Evolutionary conservation across 2,113 vertebrate genomes (phyloP).

Genomic region (Hippopotamus amphibius): DNA sequence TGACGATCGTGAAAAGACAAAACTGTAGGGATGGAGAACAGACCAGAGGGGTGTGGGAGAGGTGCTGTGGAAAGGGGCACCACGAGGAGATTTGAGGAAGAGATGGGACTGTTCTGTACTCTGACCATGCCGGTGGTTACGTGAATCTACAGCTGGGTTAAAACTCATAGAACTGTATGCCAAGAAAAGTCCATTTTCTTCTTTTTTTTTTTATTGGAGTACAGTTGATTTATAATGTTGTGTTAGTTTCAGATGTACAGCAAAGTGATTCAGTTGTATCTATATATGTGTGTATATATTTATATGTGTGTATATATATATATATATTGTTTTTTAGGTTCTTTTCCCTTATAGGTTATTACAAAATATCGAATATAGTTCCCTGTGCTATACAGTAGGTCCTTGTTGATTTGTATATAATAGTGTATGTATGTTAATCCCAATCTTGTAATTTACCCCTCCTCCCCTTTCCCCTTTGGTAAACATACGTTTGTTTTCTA

Average conservation of each 20-base stretch:
- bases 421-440: too few species aligned
- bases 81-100: not conserved
- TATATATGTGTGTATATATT: too few species aligned
- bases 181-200: accelerated
- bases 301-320: too few species aligned
- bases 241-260: not conserved
- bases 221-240: not conserved
- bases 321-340: too few species aligned
- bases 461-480: too few species aligned
- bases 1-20: not conserved
- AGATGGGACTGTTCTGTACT: not conserved
- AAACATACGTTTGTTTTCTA: too few species aligned
- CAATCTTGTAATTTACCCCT: too few species aligned
- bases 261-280: not conserved
- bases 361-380: too few species aligned
- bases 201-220: not conserved
- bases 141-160: not conserved
- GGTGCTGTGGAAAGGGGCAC: not conserved
- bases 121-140: not conserved
- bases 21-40: not conserved
- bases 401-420: too few species aligned
- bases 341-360: too few species aligned
- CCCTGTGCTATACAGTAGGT: too few species aligned
- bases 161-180: not conserved
- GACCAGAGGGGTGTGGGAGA: not conserved